A percentile compares a stretch with the other conserved stretches of the same genome.
These are phyloP conservation scores for Halcyon senegalensis DNA, from an alignment of 2,113 vertebrate genomes.

Conservation along the genomic window DNA sequence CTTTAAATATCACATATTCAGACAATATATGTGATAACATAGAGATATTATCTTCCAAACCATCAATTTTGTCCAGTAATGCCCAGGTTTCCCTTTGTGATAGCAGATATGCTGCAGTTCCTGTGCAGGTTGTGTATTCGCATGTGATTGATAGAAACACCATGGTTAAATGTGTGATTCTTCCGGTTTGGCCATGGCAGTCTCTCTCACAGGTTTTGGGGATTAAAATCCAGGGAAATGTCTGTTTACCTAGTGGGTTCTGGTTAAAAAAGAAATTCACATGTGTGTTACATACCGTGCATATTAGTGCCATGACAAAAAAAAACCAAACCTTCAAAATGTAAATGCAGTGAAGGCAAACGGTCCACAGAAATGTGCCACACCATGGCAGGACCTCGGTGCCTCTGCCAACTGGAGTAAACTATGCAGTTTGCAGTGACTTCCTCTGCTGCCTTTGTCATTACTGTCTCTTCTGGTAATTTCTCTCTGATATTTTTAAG, in stretches of 20 bases:
- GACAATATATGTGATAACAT: not conserved
- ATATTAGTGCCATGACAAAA: not conserved
- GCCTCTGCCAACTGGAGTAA: not conserved
- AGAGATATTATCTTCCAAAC: not conserved
- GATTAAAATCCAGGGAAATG: not conserved
- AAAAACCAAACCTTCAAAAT: not conserved
- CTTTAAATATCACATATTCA: not conserved
- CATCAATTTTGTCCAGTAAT: not conserved
- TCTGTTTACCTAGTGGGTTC: not conserved
- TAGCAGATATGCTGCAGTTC: not conserved
- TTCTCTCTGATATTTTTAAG: not conserved
- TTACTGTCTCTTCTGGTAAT: not conserved
- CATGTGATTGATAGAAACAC: not conserved
- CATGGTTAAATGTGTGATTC: not conserved
- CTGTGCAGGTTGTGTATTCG: not conserved
- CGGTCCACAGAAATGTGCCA: not conserved
- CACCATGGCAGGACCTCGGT: accelerated
- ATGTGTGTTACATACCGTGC: not conserved
- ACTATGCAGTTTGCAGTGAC: not conserved
- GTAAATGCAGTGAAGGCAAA: not conserved
- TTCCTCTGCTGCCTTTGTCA: not conserved
- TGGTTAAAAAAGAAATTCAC: not conserved
- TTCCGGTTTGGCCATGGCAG: not conserved
- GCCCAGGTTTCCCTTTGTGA: not conserved
- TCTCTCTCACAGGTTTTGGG: not conserved